Base-by-base conservation (phyloP, 1,140 invertebrate genomes). In the Chymomyza costata region DNA sequence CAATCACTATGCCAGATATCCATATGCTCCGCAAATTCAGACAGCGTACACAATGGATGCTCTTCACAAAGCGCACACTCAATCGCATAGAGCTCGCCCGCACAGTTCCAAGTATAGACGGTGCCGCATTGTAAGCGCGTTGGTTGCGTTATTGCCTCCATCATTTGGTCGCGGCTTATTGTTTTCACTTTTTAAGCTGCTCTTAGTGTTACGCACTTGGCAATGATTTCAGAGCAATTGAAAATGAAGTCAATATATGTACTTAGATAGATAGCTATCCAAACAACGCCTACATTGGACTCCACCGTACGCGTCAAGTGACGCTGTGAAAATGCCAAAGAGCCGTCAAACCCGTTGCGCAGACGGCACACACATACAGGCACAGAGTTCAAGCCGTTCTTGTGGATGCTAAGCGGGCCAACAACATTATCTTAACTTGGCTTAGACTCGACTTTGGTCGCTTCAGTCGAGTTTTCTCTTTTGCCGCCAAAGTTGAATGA, bases 11-110 rank as follows among this genome's bases (percentile, higher is more conserved):
- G 82, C 81, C 81, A 83, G 1, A 82, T 34, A 5, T 81, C 57
- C 82, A 83, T 83, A 38, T 83, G 82, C 35, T 78, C 64, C 0
- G 74, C 52, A 14, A 82, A 83, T 21, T 83, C 82, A 15, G 60
- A 48, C 3, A 83, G 51, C 5, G 74, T 63, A 25, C 81, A 83
- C 2, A 83, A 31, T 0, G 81, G 74, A 0, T 60, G 56, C 41
- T 83, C 81, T 32, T 78, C 81, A 58, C 82, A 83, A 13, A 83
- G 50, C 21, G 55, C 58, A 37, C 82, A 83, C 59, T 82, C 81
- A 45, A 83, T 65, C 17, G 58, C 70, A 41, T 83, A 83, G 3
- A 81, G 58, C 34, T 83, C 70, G 7, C 74, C 74, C 14, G 68
- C 70, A 49, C 70, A 81, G 31, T 81, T 63, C 81, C 74, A 83